These are phyloP conservation scores for Phengaris alcon DNA, from an alignment of 2,888 invertebrate species.

Conservation along the genomic window DNA sequence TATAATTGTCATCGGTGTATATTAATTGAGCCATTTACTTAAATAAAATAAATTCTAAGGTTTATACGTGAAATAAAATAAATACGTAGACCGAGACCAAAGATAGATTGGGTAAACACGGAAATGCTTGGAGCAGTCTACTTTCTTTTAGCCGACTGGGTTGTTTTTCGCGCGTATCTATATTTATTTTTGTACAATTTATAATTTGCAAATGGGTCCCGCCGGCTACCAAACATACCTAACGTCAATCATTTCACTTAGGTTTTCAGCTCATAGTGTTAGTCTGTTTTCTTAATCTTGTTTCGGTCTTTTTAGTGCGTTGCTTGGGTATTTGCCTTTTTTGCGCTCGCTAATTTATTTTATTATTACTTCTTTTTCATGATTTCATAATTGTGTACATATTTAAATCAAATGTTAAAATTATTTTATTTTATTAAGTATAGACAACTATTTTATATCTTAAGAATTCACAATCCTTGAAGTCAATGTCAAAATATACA, in stretches of 20 bases:
- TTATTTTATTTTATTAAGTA: not conserved
- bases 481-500: conserved; percentile 18
- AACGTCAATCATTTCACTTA: too few species aligned
- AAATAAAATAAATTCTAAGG: conserved; percentile 59
- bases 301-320: too few species aligned
- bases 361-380: not conserved
- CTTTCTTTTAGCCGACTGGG: not conserved
- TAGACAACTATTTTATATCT: not conserved
- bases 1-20: conserved; percentile 51
- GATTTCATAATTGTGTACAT: not conserved
- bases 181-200: not conserved
- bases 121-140: conserved; percentile 30
- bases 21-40: conserved; percentile 69
- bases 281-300: too few species aligned
- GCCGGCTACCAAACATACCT: too few species aligned
- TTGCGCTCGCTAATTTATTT: too few species aligned
- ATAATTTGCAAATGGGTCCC: too few species aligned
- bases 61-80: conserved; percentile 61
- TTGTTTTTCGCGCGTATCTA: too few species aligned
- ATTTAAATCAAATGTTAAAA: too few species aligned
- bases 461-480: conserved; percentile 17
- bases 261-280: too few species aligned
- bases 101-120: conserved; percentile 42
- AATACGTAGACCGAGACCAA: conserved; percentile 57
- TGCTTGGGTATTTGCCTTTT: too few species aligned